Evolutionary conservation across 2,797 vertebrate genomes (phyloP).

Genomic region (Karalla daura): DNA sequence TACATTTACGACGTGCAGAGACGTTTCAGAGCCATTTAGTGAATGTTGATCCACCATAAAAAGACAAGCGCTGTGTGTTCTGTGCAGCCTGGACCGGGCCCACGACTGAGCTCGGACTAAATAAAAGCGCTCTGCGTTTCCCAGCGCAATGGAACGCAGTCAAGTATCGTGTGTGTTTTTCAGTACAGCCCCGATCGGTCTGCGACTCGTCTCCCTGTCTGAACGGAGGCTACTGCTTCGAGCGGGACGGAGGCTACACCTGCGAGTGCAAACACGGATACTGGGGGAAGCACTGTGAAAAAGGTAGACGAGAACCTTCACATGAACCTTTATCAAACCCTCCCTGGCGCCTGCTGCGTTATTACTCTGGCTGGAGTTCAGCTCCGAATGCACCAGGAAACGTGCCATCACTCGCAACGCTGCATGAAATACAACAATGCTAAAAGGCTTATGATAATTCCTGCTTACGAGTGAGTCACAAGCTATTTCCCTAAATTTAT

Average conservation of each 20-base stretch:
- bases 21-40: slow-evolving; percentile 40
- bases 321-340: slow-evolving; percentile 17
- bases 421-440: slow-evolving; percentile 63
- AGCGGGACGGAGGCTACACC: slow-evolving; percentile 88
- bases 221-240: slow-evolving; percentile 93
- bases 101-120: slow-evolving; percentile 32
- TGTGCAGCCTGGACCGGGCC: slow-evolving; percentile 32
- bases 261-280: slow-evolving; percentile 93
- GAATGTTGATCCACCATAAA: slow-evolving; percentile 30
- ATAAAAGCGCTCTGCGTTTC: slow-evolving; percentile 31
- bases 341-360: slow-evolving; percentile 13
- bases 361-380: slow-evolving; percentile 32
- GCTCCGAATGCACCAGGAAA: slow-evolving; percentile 54
- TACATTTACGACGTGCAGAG: slow-evolving; percentile 18
- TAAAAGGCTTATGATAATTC: slow-evolving; percentile 63
- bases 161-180: slow-evolving; percentile 85
- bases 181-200: slow-evolving; percentile 92
- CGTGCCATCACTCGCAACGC: slow-evolving; percentile 52
- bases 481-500: slow-evolving; percentile 52
- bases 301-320: slow-evolving; percentile 82
- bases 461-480: slow-evolving; percentile 49
- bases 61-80: slow-evolving; percentile 47
- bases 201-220: slow-evolving; percentile 97
- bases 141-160: slow-evolving; percentile 77
- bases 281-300: slow-evolving; percentile 93